A percentile compares a stretch with the other conserved stretches of the same genome.
phyloP scores from a whole-genome alignment of 2,113 vertebrate species.

The Henicopernis longicauda region DNA sequence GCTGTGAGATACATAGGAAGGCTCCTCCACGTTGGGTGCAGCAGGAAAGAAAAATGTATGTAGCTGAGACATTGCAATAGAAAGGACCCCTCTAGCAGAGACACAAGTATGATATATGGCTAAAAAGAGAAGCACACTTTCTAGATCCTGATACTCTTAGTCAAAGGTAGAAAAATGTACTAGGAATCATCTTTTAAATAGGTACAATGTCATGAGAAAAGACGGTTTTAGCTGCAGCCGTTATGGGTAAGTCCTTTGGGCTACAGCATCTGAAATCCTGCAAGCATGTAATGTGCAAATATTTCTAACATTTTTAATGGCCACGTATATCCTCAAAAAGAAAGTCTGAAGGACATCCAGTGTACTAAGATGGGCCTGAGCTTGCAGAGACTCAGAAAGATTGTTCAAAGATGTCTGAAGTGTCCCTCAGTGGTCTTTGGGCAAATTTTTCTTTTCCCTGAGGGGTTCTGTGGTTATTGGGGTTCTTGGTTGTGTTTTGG shows the following conservation, averaged over 20 bases:
- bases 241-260: not conserved
- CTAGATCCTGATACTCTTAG: not conserved
- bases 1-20: not conserved
- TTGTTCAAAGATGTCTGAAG: not conserved
- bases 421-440: not conserved
- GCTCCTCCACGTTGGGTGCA: rapidly evolving
- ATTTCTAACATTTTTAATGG: not conserved
- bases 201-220: not conserved
- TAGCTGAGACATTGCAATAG: not conserved
- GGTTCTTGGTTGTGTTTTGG: not conserved
- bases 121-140: not conserved
- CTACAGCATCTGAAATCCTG: not conserved
- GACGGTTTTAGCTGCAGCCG: not conserved
- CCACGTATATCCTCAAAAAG: not conserved
- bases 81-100: not conserved
- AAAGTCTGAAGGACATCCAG: not conserved
- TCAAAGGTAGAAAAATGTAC: not conserved
- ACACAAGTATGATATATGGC: not conserved
- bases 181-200: not conserved
- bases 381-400: not conserved
- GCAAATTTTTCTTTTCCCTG: not conserved
- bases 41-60: rapidly evolving
- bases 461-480: not conserved
- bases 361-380: not conserved
- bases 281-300: not conserved